phyloP scores from a whole-genome alignment of 2,888 invertebrate genomes.

The Aplocera efformata region DNA sequence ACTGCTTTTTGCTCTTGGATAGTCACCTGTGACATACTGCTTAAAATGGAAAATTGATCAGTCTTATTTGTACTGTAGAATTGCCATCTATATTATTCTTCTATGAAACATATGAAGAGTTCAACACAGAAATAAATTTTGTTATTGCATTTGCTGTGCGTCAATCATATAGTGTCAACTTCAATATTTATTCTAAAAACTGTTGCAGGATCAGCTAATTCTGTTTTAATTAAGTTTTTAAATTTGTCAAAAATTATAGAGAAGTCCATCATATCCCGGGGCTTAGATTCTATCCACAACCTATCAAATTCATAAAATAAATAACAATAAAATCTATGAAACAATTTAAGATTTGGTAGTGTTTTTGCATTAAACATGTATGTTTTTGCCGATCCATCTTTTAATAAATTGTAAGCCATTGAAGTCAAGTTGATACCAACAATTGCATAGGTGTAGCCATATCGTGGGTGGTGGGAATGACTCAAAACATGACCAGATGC shows the following conservation, averaged over 20 bases:
- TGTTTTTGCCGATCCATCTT: slow-evolving; percentile 90
- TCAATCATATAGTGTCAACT: slow-evolving; percentile 81
- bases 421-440: slow-evolving; percentile 97
- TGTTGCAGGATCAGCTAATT: slow-evolving; percentile 84
- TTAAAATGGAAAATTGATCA: no score
- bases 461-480: slow-evolving; percentile 93
- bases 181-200: slow-evolving; percentile 90
- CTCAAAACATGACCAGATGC: slow-evolving; percentile 90
- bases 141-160: neutral
- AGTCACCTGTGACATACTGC: no score
- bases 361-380: slow-evolving; percentile 93
- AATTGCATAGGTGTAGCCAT: slow-evolving; percentile 94
- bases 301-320: slow-evolving; percentile 96
- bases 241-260: slow-evolving; percentile 92
- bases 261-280: slow-evolving; percentile 97
- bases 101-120: no score
- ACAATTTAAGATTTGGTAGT: slow-evolving; percentile 85
- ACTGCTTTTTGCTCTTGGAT: no score
- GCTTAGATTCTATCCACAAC: slow-evolving; percentile 95
- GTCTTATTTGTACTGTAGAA: no score
- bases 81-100: no score
- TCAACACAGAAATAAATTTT: no score
- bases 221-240: slow-evolving; percentile 85
- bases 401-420: slow-evolving; percentile 90
- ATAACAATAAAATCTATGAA: slow-evolving; percentile 96